phyloP scores from a whole-genome alignment of 2,113 vertebrate species.

The Heloderma charlesbogerti region DNA sequence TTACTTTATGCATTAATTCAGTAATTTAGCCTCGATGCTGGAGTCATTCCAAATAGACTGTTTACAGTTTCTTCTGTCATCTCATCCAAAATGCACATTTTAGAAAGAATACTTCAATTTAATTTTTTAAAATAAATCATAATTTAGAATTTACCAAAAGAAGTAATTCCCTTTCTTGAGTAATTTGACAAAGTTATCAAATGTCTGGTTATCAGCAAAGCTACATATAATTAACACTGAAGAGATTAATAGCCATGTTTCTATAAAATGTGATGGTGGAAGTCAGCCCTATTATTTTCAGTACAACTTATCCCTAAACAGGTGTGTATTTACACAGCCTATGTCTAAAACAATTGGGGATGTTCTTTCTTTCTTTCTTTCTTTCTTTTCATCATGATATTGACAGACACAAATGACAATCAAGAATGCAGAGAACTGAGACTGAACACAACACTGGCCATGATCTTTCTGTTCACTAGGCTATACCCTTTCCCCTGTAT shows the following conservation, averaged over 20 bases:
- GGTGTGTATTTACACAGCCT: slow-evolving; percentile 28
- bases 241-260: background rate
- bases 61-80: background rate
- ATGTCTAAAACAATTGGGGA: slow-evolving; percentile 4
- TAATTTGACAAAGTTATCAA: background rate
- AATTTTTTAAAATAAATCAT: background rate
- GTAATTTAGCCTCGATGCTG: slow-evolving; percentile 39
- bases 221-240: background rate
- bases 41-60: background rate
- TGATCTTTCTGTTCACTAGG: slow-evolving; percentile 39
- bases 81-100: background rate
- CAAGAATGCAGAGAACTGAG: slow-evolving; percentile 5
- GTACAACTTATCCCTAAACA: background rate
- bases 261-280: background rate
- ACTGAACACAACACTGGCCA: slow-evolving; percentile 37
- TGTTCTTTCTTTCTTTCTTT: slow-evolving; percentile 24
- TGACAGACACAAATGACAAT: background rate
- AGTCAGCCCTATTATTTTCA: background rate
- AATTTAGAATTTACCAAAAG: background rate
- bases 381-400: background rate
- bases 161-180: background rate
- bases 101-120: background rate
- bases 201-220: slow-evolving; percentile 22
- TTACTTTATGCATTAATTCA: slow-evolving; percentile 7
- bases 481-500: slow-evolving; percentile 51